phyloP scores from a whole-genome alignment of 2,113 vertebrate genomes.

The Mohoua ochrocephala region DNA sequence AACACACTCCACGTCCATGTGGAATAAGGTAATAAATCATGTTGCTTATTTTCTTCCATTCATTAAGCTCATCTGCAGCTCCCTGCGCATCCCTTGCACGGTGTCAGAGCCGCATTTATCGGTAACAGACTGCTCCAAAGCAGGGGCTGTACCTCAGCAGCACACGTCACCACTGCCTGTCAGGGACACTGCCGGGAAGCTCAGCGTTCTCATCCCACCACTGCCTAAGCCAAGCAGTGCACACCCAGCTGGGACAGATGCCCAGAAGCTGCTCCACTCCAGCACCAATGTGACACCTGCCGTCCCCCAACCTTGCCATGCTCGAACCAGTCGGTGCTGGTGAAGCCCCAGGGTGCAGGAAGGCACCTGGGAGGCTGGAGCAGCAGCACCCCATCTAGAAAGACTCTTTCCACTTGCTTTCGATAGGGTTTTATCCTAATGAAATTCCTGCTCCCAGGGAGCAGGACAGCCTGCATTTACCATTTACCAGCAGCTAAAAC shows the following conservation, averaged over 20 bases:
- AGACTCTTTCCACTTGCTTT: neutral
- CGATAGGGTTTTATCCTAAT: neutral
- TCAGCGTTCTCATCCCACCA: neutral
- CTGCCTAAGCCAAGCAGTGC: neutral
- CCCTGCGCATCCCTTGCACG: neutral
- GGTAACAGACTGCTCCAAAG: neutral
- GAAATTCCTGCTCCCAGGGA: neutral
- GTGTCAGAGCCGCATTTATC: neutral
- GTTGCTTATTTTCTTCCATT: neutral
- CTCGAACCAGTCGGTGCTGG: neutral
- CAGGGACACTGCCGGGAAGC: neutral
- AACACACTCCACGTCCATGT: neutral
- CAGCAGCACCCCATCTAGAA: neutral
- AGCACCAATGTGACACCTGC: neutral
- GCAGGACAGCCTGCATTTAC: neutral
- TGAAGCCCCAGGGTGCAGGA: neutral
- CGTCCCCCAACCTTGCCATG: neutral
- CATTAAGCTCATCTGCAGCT: neutral
- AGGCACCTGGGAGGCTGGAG: neutral
- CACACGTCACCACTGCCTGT: neutral
- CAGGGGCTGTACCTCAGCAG: neutral
- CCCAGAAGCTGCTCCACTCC: neutral
- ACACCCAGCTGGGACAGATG: rapidly evolving
- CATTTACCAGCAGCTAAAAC: neutral
- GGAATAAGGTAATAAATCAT: neutral